Conservation (phyloP, 1,140 invertebrate genomes). For the Brachionus asplanchnoidis region DNA sequence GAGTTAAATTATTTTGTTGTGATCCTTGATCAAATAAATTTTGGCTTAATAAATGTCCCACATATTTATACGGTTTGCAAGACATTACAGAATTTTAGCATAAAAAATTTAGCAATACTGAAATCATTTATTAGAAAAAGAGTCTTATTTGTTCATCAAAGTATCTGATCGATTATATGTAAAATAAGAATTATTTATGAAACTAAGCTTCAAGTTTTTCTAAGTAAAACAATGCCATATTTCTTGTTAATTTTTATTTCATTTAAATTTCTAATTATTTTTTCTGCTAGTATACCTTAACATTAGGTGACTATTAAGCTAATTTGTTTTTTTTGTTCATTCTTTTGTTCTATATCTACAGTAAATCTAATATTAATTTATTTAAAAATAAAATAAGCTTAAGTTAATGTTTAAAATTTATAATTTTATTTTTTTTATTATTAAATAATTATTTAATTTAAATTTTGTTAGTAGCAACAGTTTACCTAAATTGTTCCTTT, state of each 20-base stretch:
- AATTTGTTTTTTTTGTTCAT: no score
- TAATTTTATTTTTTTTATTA: no score
- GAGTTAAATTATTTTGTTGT: neutral
- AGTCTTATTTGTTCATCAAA: neutral
- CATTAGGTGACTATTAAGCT: no score
- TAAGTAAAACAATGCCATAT: neutral
- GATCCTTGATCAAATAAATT: neutral
- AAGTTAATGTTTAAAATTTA: no score
- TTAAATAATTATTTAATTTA: no score
- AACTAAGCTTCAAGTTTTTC: neutral
- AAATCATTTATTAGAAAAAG: neutral
- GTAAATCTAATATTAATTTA: no score
- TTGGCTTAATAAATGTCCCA: neutral
- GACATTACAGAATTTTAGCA: neutral
- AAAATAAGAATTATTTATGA: neutral
- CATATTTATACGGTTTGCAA: neutral
- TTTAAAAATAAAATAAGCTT: no score
- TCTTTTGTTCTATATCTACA: no score
- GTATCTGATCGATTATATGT: neutral
- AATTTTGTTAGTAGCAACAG: no score
- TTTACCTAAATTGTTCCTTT: no score
- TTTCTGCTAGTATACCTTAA: no score
- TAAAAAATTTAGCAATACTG: neutral
- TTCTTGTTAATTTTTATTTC: neutral
- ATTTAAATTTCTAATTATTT: neutral